A percentile compares a stretch with the other conserved stretches of the same genome.
Conservation (phyloP, 1,140 invertebrate genomes). For the Pemphigus obesinymphae region DNA sequence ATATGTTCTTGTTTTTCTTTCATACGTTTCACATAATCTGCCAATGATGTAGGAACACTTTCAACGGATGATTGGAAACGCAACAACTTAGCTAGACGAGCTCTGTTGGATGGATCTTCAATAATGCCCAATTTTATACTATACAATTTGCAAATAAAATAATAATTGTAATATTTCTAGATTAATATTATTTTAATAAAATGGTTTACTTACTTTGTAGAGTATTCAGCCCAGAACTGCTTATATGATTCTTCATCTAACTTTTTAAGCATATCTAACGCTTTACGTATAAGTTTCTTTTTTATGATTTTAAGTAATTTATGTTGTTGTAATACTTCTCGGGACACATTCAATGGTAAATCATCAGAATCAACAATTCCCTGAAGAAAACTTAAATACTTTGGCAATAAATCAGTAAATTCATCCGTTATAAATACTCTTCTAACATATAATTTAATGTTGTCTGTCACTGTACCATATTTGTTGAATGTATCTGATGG, state of each 20-base stretch:
- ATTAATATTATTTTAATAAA: background rate
- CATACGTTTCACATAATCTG: conserved; percentile 93
- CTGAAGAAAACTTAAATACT: conserved; percentile 89
- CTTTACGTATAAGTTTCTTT: conserved; percentile 96
- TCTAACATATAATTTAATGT: conserved; percentile 94
- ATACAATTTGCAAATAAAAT: conserved; percentile 44
- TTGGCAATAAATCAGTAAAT: conserved; percentile 99
- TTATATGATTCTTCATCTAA: conserved; percentile 85
- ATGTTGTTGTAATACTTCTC: conserved; percentile 97
- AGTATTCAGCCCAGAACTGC: conserved; percentile 98
- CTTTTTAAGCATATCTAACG: conserved; percentile 98
- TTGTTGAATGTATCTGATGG: conserved; percentile 90
- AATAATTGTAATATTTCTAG: no score
- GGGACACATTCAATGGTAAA: conserved; percentile 94
- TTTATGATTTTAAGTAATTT: conserved; percentile 99
- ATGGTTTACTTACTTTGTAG: conserved; percentile 73
- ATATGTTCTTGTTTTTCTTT: conserved; percentile 95
- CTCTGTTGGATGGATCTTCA: conserved; percentile 95
- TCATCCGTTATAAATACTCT: conserved; percentile 99
- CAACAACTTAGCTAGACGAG: conserved; percentile 89
- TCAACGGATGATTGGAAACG: conserved; percentile 82
- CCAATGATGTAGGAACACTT: conserved; percentile 65
- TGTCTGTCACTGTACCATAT: conserved; percentile 90
- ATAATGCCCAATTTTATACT: conserved; percentile 94
- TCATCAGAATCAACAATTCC: conserved; percentile 99